These are phyloP conservation scores for Timandra comae DNA, from an alignment of 2,888 invertebrate genomes.

Conservation along the genomic window DNA sequence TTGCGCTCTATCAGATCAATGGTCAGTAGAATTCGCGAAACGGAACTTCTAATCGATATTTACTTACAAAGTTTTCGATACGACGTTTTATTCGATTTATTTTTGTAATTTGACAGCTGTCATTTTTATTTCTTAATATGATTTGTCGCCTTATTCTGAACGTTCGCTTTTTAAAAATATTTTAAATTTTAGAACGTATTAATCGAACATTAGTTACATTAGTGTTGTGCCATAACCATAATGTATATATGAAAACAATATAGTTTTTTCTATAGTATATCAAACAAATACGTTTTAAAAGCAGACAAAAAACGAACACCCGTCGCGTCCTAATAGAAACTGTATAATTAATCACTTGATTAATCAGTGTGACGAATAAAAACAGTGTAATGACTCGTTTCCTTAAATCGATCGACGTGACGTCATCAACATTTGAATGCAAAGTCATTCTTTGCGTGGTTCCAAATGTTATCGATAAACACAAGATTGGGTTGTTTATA, in stretches of 20 bases:
- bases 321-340: constrained; percentile 61
- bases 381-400: constrained; percentile 75
- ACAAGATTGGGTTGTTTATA: constrained; percentile 1
- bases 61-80: background rate
- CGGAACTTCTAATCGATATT: constrained; percentile 37
- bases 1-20: constrained; percentile 65
- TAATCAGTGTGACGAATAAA: constrained; percentile 76
- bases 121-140: too few relatives aligned
- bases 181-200: too few relatives aligned
- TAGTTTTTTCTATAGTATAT: too few relatives aligned
- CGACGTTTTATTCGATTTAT: background rate
- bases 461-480: constrained; percentile 43
- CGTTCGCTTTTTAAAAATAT: too few relatives aligned
- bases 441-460: constrained; percentile 54
- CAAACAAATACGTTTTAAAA: constrained; percentile 33
- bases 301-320: constrained; percentile 45
- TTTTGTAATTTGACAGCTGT: background rate
- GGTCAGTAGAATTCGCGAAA: constrained; percentile 62
- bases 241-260: too few relatives aligned
- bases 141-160: too few relatives aligned
- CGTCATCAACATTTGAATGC: constrained; percentile 68
- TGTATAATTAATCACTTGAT: constrained; percentile 73
- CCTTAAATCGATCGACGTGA: constrained; percentile 69
- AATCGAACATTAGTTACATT: too few relatives aligned
- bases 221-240: too few relatives aligned